A percentile compares a stretch with the other conserved stretches of the same genome.
phyloP scores from a whole-genome alignment of 2,113 vertebrate genomes.

The human region GRCh38 chr7:40160501-40161000 shows the following conservation, averaged over 20 bases:
- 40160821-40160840: not conserved
- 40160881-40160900: not conserved
- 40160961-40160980: not conserved
- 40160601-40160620: constrained; percentile 5
- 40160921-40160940: not conserved
- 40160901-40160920: not conserved
- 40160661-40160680: not conserved
- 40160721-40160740: not conserved
- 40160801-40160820: not conserved
- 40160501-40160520: no score
- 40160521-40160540: not conserved
- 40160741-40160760: not conserved
- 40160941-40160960: not conserved
- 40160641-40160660: not conserved
- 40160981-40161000: not conserved
- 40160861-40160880: not conserved
- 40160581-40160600: not conserved
- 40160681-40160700: not conserved
- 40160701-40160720: not conserved
- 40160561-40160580: not conserved
- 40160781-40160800: constrained; percentile 16
- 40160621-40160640: not conserved
- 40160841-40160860: not conserved
- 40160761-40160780: not conserved
- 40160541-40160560: not conserved